phyloP scores from a whole-genome alignment of 2,888 invertebrate species.

The Hydropsyche betteni region DNA sequence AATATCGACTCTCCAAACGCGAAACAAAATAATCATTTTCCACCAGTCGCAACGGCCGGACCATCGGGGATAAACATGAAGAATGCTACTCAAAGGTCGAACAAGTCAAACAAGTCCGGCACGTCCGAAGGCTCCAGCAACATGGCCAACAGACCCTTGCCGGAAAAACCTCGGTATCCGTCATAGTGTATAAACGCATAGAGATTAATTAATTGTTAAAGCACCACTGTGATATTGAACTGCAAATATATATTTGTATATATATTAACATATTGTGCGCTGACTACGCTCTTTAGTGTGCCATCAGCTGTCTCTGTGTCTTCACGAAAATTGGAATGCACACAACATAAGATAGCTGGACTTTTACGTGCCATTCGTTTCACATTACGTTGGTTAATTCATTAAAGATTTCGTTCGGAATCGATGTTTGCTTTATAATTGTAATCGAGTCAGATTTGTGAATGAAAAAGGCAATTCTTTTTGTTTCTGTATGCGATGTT shows the following conservation, averaged over 20 bases:
- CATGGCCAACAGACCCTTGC: slow-evolving; percentile 76
- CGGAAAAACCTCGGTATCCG: slow-evolving; percentile 68
- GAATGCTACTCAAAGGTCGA: slow-evolving; percentile 51
- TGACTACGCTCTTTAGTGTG: too few relatives aligned
- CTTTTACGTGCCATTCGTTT: too few relatives aligned
- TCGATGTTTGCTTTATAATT: too few relatives aligned
- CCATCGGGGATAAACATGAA: neutral
- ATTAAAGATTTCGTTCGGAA: too few relatives aligned
- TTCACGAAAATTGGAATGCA: too few relatives aligned
- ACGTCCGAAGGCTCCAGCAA: slow-evolving; percentile 63
- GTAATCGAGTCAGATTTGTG: too few relatives aligned
- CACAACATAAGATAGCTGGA: too few relatives aligned
- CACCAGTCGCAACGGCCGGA: slow-evolving; percentile 11
- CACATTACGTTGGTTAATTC: too few relatives aligned
- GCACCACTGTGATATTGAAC: slow-evolving; percentile 50
- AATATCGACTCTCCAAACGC: slow-evolving; percentile 59
- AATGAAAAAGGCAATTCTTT: too few relatives aligned
- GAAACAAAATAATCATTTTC: slow-evolving; percentile 14
- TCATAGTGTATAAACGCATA: slow-evolving; percentile 15
- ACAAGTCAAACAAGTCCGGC: slow-evolving; percentile 51
- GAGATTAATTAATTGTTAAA: slow-evolving; percentile 34
- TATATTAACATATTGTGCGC: too few relatives aligned
- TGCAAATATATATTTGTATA: neutral
- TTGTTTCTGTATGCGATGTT: too few relatives aligned
- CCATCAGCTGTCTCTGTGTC: too few relatives aligned